These are phyloP conservation scores for Campylomormyrus tamandua DNA, from an alignment of 2,113 vertebrate genomes.

Conservation along the genomic window DNA sequence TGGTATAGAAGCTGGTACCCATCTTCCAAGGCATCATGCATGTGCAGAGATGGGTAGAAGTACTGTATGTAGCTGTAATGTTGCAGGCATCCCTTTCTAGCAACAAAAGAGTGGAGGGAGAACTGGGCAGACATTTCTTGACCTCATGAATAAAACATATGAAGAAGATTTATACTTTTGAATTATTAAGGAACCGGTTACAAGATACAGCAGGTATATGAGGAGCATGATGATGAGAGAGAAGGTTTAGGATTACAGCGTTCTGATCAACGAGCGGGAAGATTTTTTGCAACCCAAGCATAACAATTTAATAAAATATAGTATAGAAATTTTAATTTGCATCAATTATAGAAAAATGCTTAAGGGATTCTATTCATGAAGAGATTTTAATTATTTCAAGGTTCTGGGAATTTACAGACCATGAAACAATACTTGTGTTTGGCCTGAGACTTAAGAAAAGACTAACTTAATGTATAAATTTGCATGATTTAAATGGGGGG, in stretches of 20 bases:
- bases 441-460: not conserved
- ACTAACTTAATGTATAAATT: not conserved
- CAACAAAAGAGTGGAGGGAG: slow-evolving; percentile 26
- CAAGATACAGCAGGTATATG: slow-evolving; percentile 21
- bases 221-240: not conserved
- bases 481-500: not conserved
- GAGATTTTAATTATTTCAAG: not conserved
- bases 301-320: slow-evolving; percentile 6
- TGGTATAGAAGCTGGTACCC: slow-evolving; percentile 19
- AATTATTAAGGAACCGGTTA: slow-evolving; percentile 56
- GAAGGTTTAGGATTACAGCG: not conserved
- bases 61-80: not conserved
- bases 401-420: slow-evolving; percentile 3
- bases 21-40: slow-evolving; percentile 2
- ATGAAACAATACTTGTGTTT: slow-evolving; percentile 2
- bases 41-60: slow-evolving; percentile 20
- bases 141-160: slow-evolving; percentile 58
- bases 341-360: not conserved
- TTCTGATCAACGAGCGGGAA: not conserved
- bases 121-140: slow-evolving; percentile 41
- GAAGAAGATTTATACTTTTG: slow-evolving; percentile 47
- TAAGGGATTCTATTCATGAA: not conserved
- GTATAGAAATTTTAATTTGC: slow-evolving; percentile 9
- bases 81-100: slow-evolving; percentile 24
- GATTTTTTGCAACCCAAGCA: not conserved